These are phyloP conservation scores for Eristalis arbustorum DNA, from an alignment of 2,888 invertebrate species.

Conservation along the genomic window DNA sequence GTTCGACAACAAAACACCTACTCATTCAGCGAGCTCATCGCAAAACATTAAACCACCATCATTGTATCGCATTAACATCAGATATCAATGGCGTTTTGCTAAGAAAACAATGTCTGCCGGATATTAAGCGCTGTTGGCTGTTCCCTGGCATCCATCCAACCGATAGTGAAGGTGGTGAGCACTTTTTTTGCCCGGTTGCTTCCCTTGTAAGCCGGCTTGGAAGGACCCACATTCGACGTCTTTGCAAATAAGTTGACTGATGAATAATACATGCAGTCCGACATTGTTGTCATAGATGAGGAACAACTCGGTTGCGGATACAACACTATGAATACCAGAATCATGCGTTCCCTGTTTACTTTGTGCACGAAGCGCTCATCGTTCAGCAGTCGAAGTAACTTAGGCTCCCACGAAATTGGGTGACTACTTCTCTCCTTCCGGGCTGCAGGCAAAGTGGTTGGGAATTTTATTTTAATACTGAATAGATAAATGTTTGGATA, in stretches of 20 bases:
- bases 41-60: slow-evolving; percentile 9
- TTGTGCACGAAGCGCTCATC: background rate
- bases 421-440: background rate
- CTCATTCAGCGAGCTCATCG: background rate
- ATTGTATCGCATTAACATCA: slow-evolving; percentile 33
- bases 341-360: background rate
- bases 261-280: slow-evolving; percentile 52
- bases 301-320: slow-evolving; percentile 11
- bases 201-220: background rate
- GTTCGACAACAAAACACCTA: background rate
- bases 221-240: background rate
- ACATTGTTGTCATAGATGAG: slow-evolving; percentile 48
- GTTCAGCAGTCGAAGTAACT: background rate
- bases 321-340: background rate
- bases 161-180: background rate
- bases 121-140: slow-evolving; percentile 32
- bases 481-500: slow-evolving; percentile 26
- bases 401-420: background rate
- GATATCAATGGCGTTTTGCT: slow-evolving; percentile 18
- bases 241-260: slow-evolving; percentile 48
- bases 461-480: slow-evolving; percentile 32
- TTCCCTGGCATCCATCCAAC: background rate
- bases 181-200: background rate
- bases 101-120: slow-evolving; percentile 40
- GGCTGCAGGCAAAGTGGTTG: background rate